Base-by-base conservation (phyloP, 2,797 vertebrate genomes). In the Malurus splendens region DNA sequence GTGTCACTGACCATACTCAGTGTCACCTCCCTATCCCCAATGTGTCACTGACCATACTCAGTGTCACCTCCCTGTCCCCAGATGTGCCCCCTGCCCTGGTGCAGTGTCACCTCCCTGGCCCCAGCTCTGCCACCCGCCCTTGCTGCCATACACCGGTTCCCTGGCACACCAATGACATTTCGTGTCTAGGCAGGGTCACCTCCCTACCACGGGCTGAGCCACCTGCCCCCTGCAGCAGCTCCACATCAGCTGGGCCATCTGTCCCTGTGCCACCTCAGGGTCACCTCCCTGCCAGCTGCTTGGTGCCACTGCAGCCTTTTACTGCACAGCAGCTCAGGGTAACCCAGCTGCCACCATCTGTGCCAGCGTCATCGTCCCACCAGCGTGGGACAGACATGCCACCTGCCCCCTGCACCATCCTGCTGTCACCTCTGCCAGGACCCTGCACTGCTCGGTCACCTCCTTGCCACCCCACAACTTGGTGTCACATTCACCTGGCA, bases 161-260 rank as follows among this genome's bases (percentile, higher is more conserved):
- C 20, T 50, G 55, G 13, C 48, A 67, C 0, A 0, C 23, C 28
- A 38, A 0, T 39, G 55, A 48, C 70, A 75, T 4, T 30, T 32
- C 47, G 62, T 2, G 1, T 45, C 50, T 12, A 17, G 4, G 2
- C 24, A 62, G 23, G 17, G 45, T 52, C 87, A 74, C 62, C 42
- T 60, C 51, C 44, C 28, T 3, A 2, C 15, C 42, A 6, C 0
- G 0, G 32, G 4, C 41, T 22, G 62, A 57, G 65, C 78, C 75
- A 10, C 57, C 51, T 28, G 20, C 18, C 28, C 48, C 32, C 32
- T 3, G 44, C 36, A 11, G 15, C 78, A 23, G 33, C 51, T 25
- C 44, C 2, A 2, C 44, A 32, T 5, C 84, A n/a, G 55, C 51
- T 8, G 27, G 64, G 55, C 62, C 81, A 32, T 28, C 81, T 71